phyloP scores from a whole-genome alignment of 2,888 invertebrate genomes.

The Cremastinae sp. region DNA sequence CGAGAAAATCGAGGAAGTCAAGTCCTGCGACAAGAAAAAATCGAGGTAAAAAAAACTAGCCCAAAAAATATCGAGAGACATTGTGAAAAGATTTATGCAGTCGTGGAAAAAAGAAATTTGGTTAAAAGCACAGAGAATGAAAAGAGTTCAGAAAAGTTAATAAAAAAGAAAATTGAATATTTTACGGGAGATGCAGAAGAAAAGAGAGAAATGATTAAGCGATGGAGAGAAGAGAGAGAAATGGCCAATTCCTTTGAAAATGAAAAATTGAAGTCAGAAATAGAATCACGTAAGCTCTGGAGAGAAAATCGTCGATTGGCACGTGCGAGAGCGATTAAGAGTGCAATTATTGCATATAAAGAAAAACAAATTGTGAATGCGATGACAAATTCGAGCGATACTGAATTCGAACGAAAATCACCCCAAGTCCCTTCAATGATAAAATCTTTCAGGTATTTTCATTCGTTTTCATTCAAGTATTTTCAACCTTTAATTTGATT shows the following conservation, averaged over 20 bases:
- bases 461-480: not conserved
- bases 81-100: not conserved
- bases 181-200: constrained; percentile 1
- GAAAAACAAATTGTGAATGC: constrained; percentile 63
- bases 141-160: not conserved
- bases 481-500: not conserved
- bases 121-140: too few species aligned
- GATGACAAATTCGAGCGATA: constrained; percentile 18
- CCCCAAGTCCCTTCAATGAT: constrained; percentile 61
- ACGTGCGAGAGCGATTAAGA: constrained; percentile 54
- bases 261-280: constrained; percentile 63
- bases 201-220: constrained; percentile 70
- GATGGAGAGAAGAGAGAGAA: constrained; percentile 73
- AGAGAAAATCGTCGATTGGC: constrained; percentile 67
- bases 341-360: constrained; percentile 50
- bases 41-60: constrained; percentile 5
- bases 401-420: constrained; percentile 31
- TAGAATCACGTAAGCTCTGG: constrained; percentile 56
- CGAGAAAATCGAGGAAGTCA: constrained; percentile 72
- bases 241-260: constrained; percentile 68
- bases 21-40: constrained; percentile 24
- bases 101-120: not conserved
- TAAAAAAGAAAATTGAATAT: not conserved
- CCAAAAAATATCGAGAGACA: not conserved
- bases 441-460: constrained; percentile 69